Evolutionary conservation across 92 coral and sea anemone species (phyloP).

Genomic region (Porites lobata): DNA sequence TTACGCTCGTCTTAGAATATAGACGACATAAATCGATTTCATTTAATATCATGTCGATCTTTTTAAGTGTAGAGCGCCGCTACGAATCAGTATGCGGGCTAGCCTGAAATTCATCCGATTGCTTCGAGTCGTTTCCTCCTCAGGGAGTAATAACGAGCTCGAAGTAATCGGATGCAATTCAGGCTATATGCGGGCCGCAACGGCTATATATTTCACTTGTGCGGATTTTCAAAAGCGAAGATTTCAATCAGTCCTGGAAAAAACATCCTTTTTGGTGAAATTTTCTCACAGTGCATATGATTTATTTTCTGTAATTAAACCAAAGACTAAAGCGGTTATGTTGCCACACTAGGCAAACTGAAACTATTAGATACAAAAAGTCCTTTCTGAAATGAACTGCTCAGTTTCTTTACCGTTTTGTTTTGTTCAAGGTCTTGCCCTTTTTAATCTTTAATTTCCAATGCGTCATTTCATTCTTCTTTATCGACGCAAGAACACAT

Average conservation of each 20-base stretch:
- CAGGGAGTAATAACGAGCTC: no score
- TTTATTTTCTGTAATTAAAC: neutral
- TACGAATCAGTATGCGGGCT: no score
- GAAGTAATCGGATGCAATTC: no score
- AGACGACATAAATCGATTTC: neutral
- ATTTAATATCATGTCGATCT: no score
- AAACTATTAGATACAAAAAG: neutral
- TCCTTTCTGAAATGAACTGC: neutral
- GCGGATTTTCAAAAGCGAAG: neutral
- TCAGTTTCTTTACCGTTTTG: neutral
- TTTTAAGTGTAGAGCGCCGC: no score
- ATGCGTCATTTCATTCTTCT: neutral
- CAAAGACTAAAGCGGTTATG: neutral
- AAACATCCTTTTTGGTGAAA: no score
- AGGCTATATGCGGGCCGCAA: no score
- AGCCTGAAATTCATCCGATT: no score
- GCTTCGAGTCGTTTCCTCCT: no score
- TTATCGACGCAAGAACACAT: constrained; percentile 75
- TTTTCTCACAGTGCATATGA: no score
- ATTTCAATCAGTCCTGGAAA: neutral
- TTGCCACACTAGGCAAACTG: neutral
- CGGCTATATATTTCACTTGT: no score
- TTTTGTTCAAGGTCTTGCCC: constrained; percentile 6
- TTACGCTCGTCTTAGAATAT: constrained; percentile 3
- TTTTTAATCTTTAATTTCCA: neutral